Percentiles rank a stretch among this genome's conserved stretches.
phyloP scores from a whole-genome alignment of 2,888 invertebrate species.

The Stictocephala bisonia region DNA sequence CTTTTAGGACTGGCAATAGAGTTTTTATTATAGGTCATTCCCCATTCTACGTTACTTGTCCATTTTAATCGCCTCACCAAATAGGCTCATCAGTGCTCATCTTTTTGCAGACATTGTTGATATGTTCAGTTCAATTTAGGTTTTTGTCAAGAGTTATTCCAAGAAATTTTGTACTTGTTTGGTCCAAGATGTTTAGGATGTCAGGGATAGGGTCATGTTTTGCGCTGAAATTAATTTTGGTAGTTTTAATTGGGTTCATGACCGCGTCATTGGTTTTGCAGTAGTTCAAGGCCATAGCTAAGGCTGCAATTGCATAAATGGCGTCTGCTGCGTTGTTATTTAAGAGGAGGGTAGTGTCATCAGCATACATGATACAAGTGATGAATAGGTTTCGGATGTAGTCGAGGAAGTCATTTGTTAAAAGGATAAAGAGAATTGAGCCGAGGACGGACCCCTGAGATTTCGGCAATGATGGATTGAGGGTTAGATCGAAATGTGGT shows the following conservation, averaged over 20 bases:
- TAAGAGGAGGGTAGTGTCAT: neutral
- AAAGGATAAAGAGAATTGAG: neutral
- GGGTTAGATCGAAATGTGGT: slow-evolving; percentile 9
- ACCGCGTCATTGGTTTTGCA: neutral
- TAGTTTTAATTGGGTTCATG: neutral
- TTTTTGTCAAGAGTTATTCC: too few species aligned
- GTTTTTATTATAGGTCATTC: too few species aligned
- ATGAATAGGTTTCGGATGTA: neutral
- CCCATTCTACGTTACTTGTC: too few species aligned
- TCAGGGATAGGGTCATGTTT: neutral
- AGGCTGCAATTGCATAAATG: neutral
- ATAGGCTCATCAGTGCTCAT: too few species aligned
- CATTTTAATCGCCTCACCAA: too few species aligned
- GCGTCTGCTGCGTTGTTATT: neutral
- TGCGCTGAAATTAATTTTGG: slow-evolving; percentile 7
- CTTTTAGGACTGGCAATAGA: too few species aligned
- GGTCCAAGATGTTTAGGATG: too few species aligned
- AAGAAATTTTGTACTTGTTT: too few species aligned
- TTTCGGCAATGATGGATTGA: neutral
- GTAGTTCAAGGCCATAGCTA: slow-evolving; percentile 4
- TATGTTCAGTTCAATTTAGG: too few species aligned
- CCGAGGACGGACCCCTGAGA: neutral
- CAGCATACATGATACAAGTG: slow-evolving; percentile 14
- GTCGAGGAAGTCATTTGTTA: slow-evolving; percentile 2
- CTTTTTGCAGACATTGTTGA: too few species aligned